Evolutionary conservation across 1,140 invertebrate species (phyloP), one percentile per base, ranked within the genome.

Genomic region (Venustaconcha ellipsiformis): DNA sequence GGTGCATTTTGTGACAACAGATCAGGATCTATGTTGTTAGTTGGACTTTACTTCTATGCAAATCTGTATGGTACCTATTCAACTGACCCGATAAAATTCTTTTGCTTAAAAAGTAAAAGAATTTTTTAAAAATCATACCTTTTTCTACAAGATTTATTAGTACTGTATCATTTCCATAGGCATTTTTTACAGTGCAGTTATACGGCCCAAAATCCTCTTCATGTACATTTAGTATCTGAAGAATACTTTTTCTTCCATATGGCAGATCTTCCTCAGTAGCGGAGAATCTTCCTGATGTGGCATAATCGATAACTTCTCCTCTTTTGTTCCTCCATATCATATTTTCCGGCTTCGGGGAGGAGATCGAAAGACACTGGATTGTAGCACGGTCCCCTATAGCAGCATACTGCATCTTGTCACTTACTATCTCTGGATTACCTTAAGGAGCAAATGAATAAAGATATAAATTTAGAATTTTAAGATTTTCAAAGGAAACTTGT

Each of bases 141-240:
- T 96, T 95, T 81, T 95, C 94, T 86, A 93, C 93, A 72, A 99
- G 91, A 60, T 93, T 93, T 74, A 99, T 97, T 83, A 96, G 93
- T 76, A 95, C 92, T 2, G 93, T 93, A 86, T 97, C 95, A 58
- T 93, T 93, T 23, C 97, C 97, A 87, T 95, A 97, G 66, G 94
- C 93, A 89, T 99, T 99, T 62, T 93, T 93, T 8, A 97, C 96
- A 57, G 96, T 95, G 89, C 97, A 99, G 91, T 98, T 98, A 91
- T 98, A 99, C 79, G 93, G 91, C 17, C 96, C 97, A 88, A 96
- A 98, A 88, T 98, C 96, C 76, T 93, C 93, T 37, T 94, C 93
- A 82, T 94, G 93, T 62, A 95, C 95, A 84, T 96, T 94, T 66
- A 94, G 91, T 62, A 98, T 96, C 67, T 96, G 94, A 18, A 98